Percentiles rank a stretch among this genome's conserved stretches.
Evolutionary conservation across 2,797 vertebrate species (phyloP).

Genomic region (Hemibagrus guttatus): DNA sequence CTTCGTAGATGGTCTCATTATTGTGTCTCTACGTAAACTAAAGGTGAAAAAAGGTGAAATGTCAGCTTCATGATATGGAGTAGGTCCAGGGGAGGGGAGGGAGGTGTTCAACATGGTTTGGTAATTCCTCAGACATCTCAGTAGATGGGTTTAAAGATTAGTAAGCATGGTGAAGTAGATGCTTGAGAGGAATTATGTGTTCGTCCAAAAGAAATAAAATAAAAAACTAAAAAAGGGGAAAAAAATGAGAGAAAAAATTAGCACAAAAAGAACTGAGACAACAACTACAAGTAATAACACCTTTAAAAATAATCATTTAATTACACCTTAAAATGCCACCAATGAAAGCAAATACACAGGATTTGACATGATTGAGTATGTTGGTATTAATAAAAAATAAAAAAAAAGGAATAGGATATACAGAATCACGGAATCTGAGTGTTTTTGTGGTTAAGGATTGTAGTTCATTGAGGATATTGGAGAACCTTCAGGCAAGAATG

Average conservation of each 20-base stretch:
- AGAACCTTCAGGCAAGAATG: too few species aligned
- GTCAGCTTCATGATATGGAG: background rate
- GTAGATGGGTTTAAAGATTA: background rate
- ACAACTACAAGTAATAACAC: background rate
- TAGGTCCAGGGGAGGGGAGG: background rate
- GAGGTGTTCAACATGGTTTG: background rate
- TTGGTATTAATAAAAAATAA: background rate
- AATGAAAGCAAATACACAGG: background rate
- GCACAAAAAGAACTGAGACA: background rate
- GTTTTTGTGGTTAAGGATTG: conserved; percentile 1
- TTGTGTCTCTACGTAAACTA: conserved; percentile 1
- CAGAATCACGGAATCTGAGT: background rate
- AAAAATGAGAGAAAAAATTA: background rate
- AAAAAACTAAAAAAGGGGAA: too few species aligned
- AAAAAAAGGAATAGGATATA: background rate
- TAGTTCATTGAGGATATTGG: background rate
- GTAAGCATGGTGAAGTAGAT: background rate
- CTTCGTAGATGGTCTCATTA: conserved; percentile 48
- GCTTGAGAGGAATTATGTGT: background rate
- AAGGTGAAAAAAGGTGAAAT: conserved; percentile 44
- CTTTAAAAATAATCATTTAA: background rate
- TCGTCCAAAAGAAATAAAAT: too few species aligned
- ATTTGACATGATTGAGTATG: background rate
- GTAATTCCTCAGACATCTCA: background rate
- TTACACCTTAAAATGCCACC: background rate